A percentile compares a stretch with the other conserved stretches of the same genome.
phyloP scores from a whole-genome alignment of 2,113 vertebrate species.

The Ctenodactylus gundi region DNA sequence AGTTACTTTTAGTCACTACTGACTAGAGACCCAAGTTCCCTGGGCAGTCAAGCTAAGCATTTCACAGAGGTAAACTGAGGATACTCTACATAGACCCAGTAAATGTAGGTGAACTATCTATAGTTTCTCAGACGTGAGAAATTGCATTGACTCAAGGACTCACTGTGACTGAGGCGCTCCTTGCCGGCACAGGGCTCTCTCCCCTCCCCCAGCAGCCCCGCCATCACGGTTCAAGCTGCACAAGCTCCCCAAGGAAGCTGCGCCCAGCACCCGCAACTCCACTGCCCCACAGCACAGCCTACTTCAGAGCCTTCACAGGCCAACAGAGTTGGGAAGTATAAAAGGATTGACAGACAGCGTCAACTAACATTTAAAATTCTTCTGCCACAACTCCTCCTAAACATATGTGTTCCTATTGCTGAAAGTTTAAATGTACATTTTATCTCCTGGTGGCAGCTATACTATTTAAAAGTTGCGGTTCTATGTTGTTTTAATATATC shows the following conservation, averaged over 20 bases:
- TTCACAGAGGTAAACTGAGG: conserved; percentile 41
- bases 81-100: background rate
- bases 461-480: background rate
- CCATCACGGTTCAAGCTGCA: fast-evolving
- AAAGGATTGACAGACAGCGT: background rate
- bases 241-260: background rate
- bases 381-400: conserved; percentile 33
- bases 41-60: background rate
- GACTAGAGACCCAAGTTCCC: background rate
- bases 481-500: background rate
- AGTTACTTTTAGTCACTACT: background rate
- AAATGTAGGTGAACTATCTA: conserved; percentile 30
- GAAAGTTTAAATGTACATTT: background rate
- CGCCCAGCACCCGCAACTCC: background rate
- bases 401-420: background rate
- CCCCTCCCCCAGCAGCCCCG: too few relatives aligned
- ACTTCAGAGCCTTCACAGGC: background rate
- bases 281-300: background rate
- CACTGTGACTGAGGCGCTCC: fast-evolving
- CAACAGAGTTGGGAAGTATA: background rate
- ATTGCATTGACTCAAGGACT: background rate
- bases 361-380: background rate
- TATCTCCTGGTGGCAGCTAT: background rate
- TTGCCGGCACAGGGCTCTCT: fast-evolving
- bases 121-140: background rate